Evolutionary conservation across 2,113 vertebrate genomes (phyloP), one percentile per base, ranked within the genome.

Genomic region (Gopherus evgoodei): DNA sequence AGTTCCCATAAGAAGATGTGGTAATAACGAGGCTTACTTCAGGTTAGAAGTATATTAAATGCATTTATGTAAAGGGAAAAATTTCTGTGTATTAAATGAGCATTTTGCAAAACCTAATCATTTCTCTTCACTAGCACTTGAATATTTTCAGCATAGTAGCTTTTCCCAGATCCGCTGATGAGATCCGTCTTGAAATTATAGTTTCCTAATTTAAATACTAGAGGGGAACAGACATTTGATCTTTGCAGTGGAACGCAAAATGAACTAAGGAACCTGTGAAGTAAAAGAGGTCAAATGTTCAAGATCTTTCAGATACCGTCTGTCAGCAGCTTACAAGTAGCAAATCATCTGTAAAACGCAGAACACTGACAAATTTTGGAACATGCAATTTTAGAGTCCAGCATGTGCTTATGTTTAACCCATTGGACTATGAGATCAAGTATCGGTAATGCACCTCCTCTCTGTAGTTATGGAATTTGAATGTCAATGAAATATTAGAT

Each of bases 1-100:
- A 95, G 93, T 96, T 95, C 96, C 94, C 96, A 94, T 95, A 87
- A 93, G 91, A 88, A 87, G 82, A 93, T 83, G 93, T 86, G 79
- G 44, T 47, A 94, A 35, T 12, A 94, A 90, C 86, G 10, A 31
- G 88, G 83, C 75, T 91, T 91, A 57, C 87, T 92, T 27, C 19
- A 84, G 94, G 35, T 69, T 84, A 57, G 1, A n/a, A 53, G 59
- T 56, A 47, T 59, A 80, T 42, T 24, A 90, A 85, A 91, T 19
- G 57, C n/a, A 44, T 78, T 94, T 81, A 75, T 83, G 31, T 35
- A 92, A 62, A 89, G 87, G 19, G n/a, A 57, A 93, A 86, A 72
- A 53, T 0, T 6, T 21, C 53, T 44, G 5, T 59, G 57, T 65
- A 47, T 79, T 75, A 79, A 83, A 93, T 89, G 24, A 29, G 25